Evolutionary conservation across 1,140 invertebrate genomes (phyloP), one percentile per base, ranked within the genome.

Genomic region (Lanistes nyassanus): DNA sequence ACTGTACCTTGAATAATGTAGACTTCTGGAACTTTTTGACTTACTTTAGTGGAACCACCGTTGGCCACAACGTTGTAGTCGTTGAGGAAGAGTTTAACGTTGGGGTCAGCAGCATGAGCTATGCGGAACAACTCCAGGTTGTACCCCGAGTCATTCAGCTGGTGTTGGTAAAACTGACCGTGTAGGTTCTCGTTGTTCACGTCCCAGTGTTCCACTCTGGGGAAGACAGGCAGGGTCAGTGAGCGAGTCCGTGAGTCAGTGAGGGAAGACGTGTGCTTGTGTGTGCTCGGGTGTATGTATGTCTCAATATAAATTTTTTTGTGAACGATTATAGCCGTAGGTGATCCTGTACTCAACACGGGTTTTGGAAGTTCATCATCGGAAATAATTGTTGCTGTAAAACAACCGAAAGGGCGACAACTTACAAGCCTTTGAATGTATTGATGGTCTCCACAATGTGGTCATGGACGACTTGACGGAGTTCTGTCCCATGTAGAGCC

Each of bases 181-280:
- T 82, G 80, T 0, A 85, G 67, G 55, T 78, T 78, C 55, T 85
- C 85, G 74, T 86, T 86, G 78, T 84, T 84, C 3, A 86, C 84
- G 74, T 86, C 85, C 85, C 84, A 86, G 64, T 73, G 75, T 6
- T 77, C 51, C 26, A 74, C 34, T 51, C 70, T 76, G 36, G 36
- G 4, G 4, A n/a, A 42, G 64, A 62, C 23, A 16, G 58, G n/a
- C 6, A 62, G 11, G n/a, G 58, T 26, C 23, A 62, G 11, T n/a
- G n/a, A n/a, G n/a, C n/a, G n/a, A n/a, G n/a, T n/a, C n/a, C n/a
- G n/a, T n/a, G n/a, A n/a, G n/a, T n/a, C n/a, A n/a, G n/a, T n/a
- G n/a, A n/a, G n/a, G n/a, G n/a, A n/a, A n/a, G n/a, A n/a, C n/a
- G n/a, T n/a, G n/a, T n/a, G n/a, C n/a, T n/a, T n/a, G n/a, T n/a